Percentiles rank a stretch among this genome's conserved stretches.
Evolutionary conservation across 2,113 vertebrate species (phyloP).

Genomic region (Ceyx cyanopectus): DNA sequence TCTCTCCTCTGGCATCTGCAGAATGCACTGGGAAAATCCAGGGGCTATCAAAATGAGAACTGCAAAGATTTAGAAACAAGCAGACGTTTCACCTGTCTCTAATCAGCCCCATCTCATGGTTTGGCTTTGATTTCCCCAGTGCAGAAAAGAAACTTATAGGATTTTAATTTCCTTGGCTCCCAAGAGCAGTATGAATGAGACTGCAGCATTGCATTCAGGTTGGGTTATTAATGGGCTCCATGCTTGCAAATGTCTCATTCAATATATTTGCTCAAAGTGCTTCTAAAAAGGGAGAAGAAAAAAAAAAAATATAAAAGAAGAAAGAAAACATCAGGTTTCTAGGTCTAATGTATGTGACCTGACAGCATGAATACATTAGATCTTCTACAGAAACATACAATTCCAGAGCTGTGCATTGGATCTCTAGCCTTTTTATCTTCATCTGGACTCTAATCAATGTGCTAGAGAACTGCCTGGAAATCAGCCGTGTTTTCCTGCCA

Average conservation of each 20-base stretch:
- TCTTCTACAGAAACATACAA: conserved; percentile 30
- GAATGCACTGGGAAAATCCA: not conserved
- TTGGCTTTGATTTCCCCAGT: conserved; percentile 63
- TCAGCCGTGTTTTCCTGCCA: conserved; percentile 4
- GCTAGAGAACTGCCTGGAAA: conserved; percentile 2
- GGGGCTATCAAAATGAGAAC: not conserved
- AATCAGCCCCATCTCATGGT: conserved; percentile 52
- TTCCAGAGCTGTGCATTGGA: not conserved
- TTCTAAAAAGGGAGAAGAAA: not conserved
- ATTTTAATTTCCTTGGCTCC: conserved; percentile 61
- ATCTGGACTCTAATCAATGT: conserved; percentile 40
- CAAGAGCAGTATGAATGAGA: conserved; percentile 27
- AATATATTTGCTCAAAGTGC: conserved; percentile 39
- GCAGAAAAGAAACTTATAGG: conserved; percentile 39
- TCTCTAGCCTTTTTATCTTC: conserved; percentile 37
- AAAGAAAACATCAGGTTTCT: conserved; percentile 48
- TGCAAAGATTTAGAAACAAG: conserved; percentile 54
- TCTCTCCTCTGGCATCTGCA: not conserved
- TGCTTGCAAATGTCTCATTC: conserved; percentile 63
- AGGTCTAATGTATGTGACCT: conserved; percentile 52
- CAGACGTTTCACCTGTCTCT: conserved; percentile 65
- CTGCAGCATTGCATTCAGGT: not conserved
- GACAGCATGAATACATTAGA: conserved; percentile 47
- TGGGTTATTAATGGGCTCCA: conserved; percentile 63
- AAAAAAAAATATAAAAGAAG: not conserved